Percentiles rank a stretch among this genome's conserved stretches.
Conservation (phyloP, 2,888 invertebrate species). For the Dynastes maya region DNA sequence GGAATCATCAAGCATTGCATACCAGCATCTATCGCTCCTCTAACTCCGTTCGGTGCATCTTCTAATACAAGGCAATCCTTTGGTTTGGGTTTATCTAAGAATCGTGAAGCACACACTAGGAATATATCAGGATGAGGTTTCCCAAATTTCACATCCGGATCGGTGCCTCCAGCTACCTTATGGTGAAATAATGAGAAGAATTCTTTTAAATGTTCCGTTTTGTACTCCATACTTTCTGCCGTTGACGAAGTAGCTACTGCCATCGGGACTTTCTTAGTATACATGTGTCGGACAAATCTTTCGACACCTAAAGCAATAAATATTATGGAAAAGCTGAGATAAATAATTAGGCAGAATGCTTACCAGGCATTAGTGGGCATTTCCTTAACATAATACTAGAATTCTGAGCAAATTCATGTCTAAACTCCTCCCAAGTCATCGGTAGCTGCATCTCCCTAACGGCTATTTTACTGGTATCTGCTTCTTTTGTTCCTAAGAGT, state of each 20-base stretch:
- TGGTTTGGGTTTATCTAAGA: constrained; percentile 72
- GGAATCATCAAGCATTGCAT: constrained; percentile 78
- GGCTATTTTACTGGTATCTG: constrained; percentile 79
- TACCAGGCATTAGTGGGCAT: constrained; percentile 59
- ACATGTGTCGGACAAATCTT: constrained; percentile 75
- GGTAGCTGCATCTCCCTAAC: constrained; percentile 80
- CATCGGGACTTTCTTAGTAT: constrained; percentile 76
- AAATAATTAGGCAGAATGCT: background rate
- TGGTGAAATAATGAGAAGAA: constrained; percentile 74
- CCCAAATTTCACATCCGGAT: constrained; percentile 79
- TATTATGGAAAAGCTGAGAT: background rate
- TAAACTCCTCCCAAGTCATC: constrained; percentile 78
- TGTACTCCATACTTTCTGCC: constrained; percentile 73
- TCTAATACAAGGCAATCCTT: constrained; percentile 77
- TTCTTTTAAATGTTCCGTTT: constrained; percentile 71
- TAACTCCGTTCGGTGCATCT: constrained; percentile 79
- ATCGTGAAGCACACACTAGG: constrained; percentile 76
- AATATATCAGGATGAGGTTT: constrained; percentile 84
- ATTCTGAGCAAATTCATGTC: constrained; percentile 74
- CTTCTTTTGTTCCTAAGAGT: constrained; percentile 83
- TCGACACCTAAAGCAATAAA: constrained; percentile 71
- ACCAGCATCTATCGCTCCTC: constrained; percentile 74
- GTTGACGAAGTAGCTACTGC: constrained; percentile 82
- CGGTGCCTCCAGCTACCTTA: constrained; percentile 75
- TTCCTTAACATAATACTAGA: constrained; percentile 67